phyloP scores from a whole-genome alignment of 2,113 vertebrate genomes.

The Brachirus orientalis region DNA sequence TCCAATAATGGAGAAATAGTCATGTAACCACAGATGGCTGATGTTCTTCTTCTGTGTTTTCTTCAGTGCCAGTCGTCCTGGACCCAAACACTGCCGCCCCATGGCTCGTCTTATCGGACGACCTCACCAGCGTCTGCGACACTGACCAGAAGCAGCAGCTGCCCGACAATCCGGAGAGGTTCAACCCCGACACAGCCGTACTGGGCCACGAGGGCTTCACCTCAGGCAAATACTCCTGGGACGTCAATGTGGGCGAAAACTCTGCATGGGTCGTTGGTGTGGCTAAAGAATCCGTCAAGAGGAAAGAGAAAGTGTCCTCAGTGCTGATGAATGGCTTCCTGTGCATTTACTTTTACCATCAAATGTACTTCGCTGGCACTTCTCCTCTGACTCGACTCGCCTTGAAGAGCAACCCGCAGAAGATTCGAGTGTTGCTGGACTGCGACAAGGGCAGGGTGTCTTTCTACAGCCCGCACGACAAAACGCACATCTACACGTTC shows the following conservation, averaged over 20 bases:
- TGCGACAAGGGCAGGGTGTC: slow-evolving; percentile 68
- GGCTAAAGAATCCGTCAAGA: slow-evolving; percentile 65
- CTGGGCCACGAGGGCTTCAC: slow-evolving; percentile 65
- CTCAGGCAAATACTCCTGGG: slow-evolving; percentile 70
- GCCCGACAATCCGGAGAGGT: slow-evolving; percentile 76
- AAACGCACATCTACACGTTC: slow-evolving; percentile 73
- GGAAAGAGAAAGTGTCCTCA: slow-evolving; percentile 72
- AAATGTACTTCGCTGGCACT: slow-evolving; percentile 78
- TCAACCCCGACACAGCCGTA: slow-evolving; percentile 68
- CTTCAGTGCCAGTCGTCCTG: slow-evolving; percentile 72
- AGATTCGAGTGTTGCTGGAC: slow-evolving; percentile 72
- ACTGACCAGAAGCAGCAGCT: slow-evolving; percentile 66
- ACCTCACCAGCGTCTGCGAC: slow-evolving; percentile 69
- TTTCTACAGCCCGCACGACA: slow-evolving; percentile 59
- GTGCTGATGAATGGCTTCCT: slow-evolving; percentile 75
- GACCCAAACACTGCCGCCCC: slow-evolving; percentile 78
- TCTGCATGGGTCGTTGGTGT: slow-evolving; percentile 75
- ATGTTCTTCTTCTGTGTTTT: slow-evolving; percentile 25
- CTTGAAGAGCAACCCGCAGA: slow-evolving; percentile 62
- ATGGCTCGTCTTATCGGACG: slow-evolving; percentile 75
- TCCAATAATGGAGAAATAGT: too few relatives aligned
- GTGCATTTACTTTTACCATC: slow-evolving; percentile 76
- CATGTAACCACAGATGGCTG: too few relatives aligned
- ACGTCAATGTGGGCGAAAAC: slow-evolving; percentile 73
- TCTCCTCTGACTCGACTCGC: slow-evolving; percentile 67